phyloP scores from a whole-genome alignment of 2,888 invertebrate species.

The Amblyjoppa proteus region DNA sequence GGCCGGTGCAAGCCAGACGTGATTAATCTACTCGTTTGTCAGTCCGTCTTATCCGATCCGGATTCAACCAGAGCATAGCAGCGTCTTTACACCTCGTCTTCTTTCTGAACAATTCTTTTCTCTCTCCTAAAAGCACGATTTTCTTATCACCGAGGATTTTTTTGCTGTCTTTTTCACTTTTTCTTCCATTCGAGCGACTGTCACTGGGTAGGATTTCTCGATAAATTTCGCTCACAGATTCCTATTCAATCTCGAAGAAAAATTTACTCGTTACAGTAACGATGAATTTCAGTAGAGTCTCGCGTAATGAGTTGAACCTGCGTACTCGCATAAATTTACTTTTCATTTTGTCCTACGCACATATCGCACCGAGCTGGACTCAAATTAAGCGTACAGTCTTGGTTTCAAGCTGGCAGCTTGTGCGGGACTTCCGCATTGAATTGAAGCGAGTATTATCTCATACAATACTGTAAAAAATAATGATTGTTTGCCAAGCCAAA shows the following conservation, averaged over 20 bases:
- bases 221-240: conserved; percentile 4
- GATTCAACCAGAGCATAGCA: conserved; percentile 42
- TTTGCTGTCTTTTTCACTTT: not conserved
- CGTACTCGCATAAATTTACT: not conserved
- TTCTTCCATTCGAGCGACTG: conserved; percentile 13
- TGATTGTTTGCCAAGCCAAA: not conserved
- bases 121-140: conserved; percentile 34
- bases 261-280: conserved; percentile 4
- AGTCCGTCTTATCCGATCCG: conserved; percentile 67
- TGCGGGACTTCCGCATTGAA: not conserved
- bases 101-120: conserved; percentile 37
- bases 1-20: conserved; percentile 70
- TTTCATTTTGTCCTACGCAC: not conserved
- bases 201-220: not conserved
- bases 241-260: conserved; percentile 18
- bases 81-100: conserved; percentile 37
- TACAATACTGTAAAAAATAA: conserved; percentile 2
- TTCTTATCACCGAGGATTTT: conserved; percentile 52
- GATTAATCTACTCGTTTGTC: conserved; percentile 80
- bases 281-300: not conserved
- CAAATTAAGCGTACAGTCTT: not conserved
- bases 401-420: not conserved
- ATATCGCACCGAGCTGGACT: not conserved
- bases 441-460: not conserved
- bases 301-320: not conserved